Evolutionary conservation across 2,113 vertebrate species (phyloP), one percentile per base, ranked within the genome.

Genomic region (Serilophus lunatus): DNA sequence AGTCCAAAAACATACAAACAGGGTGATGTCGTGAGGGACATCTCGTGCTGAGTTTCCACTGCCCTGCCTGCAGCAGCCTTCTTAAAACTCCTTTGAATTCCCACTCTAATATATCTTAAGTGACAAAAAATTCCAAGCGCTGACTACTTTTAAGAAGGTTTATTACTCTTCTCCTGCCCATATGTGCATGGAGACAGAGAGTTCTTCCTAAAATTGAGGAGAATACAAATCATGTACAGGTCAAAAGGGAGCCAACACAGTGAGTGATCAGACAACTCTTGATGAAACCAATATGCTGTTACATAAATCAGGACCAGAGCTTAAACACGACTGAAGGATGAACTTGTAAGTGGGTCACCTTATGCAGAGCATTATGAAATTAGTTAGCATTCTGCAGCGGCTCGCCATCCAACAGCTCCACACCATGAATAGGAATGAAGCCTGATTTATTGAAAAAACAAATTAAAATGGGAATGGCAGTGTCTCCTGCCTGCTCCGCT

Each of bases 261-360:
- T 22, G 77, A 96, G 81, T 1, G 64, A 94, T 92, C 93, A 88
- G 95, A 96, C 94, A 78, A 81, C 51, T 89, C 94, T n/a, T 96
- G 95, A 97, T 96, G 95, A 96, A 97, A 97, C 90, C 96, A 97
- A 96, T 97, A 96, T 92, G 92, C 68, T 69, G 81, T 93, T 97
- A 96, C 90, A 96, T 97, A 97, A 97, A 97, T 97, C 95, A 97
- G 86, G 79, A 92, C 92, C 88, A 88, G 93, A 95, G 96, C 94
- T 96, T 79, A 72, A 86, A 75, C 79, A 88, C 35, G 57, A 95
- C 93, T 96, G 96, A 92, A 93, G 95, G 96, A 96, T 96, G 96
- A 96, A 97, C 96, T 94, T 76, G 69, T 95, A 97, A 96, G 95
- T 97, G 95, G 96, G 96, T 97, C 96, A 96, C 95, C 95, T 96